Evolutionary conservation across 2,797 vertebrate species (phyloP).

Genomic region (Onychomys leucogaster): DNA sequence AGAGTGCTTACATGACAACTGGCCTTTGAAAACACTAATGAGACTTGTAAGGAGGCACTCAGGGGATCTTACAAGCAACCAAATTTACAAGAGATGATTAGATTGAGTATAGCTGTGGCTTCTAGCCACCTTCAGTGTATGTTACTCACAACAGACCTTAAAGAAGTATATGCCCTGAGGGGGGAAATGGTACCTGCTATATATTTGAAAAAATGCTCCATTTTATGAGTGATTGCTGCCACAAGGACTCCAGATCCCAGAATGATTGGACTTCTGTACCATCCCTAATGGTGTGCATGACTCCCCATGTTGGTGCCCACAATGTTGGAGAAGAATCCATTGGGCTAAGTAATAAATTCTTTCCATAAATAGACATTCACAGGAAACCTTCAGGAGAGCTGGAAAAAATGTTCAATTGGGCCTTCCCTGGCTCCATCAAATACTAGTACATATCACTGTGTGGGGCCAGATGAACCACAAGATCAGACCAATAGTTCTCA

Average conservation of each 20-base stretch:
- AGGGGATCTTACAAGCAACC: not conserved
- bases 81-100: not conserved
- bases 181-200: not conserved
- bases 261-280: not conserved
- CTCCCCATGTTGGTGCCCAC: not conserved
- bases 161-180: not conserved
- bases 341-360: not conserved
- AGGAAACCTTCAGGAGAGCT: not conserved
- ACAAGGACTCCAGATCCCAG: not conserved
- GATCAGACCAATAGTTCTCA: not conserved
- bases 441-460: not conserved
- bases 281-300: not conserved
- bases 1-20: no score
- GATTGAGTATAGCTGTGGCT: not conserved
- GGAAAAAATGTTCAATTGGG: not conserved
- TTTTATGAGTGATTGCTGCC: not conserved
- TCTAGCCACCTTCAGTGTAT: not conserved
- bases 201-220: not conserved
- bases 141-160: not conserved
- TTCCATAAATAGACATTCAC: not conserved
- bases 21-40: not conserved
- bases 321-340: not conserved
- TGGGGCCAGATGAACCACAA: no score
- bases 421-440: not conserved
- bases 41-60: not conserved